A percentile compares a stretch with the other conserved stretches of the same genome.
Evolutionary conservation across 1,140 invertebrate genomes (phyloP).

Genomic region (Habropoda laboriosa): DNA sequence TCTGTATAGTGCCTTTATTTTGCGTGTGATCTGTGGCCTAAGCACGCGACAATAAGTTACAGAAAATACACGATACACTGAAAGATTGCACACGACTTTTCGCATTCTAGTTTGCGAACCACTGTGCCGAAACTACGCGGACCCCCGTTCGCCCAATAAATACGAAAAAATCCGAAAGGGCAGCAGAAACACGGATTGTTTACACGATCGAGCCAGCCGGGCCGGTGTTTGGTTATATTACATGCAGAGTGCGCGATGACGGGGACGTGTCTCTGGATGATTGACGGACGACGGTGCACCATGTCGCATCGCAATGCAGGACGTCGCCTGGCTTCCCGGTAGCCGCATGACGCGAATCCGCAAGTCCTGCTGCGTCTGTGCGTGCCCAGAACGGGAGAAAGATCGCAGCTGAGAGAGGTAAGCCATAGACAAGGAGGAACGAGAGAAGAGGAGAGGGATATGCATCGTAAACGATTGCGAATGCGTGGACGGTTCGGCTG

Average conservation of each 20-base stretch:
- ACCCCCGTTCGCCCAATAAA: constrained; percentile 5
- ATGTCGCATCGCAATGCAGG: constrained; percentile 77
- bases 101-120: constrained; percentile 6
- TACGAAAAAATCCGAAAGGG: constrained; percentile 31
- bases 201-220: constrained; percentile 56
- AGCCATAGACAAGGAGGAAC: no score
- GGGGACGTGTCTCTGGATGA: constrained; percentile 76
- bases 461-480: constrained; percentile 61
- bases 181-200: constrained; percentile 56
- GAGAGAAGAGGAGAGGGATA: not conserved
- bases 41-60: no score
- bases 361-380: constrained; percentile 65
- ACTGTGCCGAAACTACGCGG: not conserved
- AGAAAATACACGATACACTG: no score
- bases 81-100: no score
- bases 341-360: constrained; percentile 78
- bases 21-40: no score
- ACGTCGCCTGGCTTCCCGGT: constrained; percentile 76
- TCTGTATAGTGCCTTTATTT: no score
- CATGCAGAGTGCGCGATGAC: constrained; percentile 75
- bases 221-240: constrained; percentile 68
- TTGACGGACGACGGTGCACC: constrained; percentile 72
- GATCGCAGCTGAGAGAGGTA: constrained; percentile 4
- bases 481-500: constrained; percentile 65
- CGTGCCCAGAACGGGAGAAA: constrained; percentile 51